Percentiles rank a stretch among this genome's conserved stretches.
phyloP scores from a whole-genome alignment of 1,140 invertebrate species.

The Sipha flava region DNA sequence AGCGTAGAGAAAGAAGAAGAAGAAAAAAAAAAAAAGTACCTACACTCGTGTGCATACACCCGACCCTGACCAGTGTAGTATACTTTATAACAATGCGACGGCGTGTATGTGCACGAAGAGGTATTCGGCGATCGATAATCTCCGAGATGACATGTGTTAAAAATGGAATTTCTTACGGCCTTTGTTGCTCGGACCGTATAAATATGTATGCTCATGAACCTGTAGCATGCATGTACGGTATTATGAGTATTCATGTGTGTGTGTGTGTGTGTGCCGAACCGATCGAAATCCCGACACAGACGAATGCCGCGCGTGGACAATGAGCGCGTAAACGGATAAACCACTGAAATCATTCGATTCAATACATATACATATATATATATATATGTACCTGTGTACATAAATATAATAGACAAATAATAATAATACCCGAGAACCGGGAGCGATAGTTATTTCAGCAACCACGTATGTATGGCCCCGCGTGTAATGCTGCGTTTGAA shows the following conservation, averaged over 20 bases:
- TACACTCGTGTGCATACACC: too few relatives aligned
- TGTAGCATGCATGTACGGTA: not conserved
- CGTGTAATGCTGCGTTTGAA: too few relatives aligned
- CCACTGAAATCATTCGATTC: not conserved
- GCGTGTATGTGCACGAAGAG: not conserved
- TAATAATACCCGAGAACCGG: not conserved
- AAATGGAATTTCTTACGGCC: slow-evolving; percentile 19
- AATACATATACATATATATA: too few relatives aligned
- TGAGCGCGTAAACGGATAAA: slow-evolving; percentile 27
- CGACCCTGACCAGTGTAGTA: not conserved
- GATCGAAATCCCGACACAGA: not conserved
- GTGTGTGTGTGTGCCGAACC: not conserved
- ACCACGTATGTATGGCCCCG: too few relatives aligned
- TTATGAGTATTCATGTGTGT: not conserved
- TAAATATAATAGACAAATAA: not conserved
- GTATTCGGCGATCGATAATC: slow-evolving; percentile 29
- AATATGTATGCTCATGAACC: not conserved
- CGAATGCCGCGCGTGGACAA: not conserved
- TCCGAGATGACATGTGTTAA: slow-evolving; percentile 21
- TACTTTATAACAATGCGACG: not conserved
- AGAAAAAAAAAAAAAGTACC: not conserved
- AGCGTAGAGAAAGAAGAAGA: too few relatives aligned
- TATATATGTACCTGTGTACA: too few relatives aligned
- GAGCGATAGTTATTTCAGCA: too few relatives aligned
- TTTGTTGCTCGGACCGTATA: not conserved